Base-by-base conservation (phyloP, 1,140 invertebrate genomes). In the Drosophila guanche region DNA sequence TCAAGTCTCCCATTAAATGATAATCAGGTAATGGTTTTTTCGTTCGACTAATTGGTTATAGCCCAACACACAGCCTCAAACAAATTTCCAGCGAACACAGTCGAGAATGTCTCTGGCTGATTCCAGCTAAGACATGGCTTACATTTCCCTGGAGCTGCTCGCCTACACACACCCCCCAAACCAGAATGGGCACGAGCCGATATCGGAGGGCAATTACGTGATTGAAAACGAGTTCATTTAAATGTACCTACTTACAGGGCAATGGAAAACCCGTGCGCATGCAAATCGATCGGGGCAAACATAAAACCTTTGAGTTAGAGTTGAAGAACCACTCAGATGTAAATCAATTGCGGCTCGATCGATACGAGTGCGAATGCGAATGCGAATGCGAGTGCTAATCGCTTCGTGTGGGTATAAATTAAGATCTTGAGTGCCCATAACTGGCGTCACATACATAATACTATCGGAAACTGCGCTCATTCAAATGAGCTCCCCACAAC, bases 391-490 rank as follows among this genome's bases (percentile, higher is more conserved):
- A 71, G 58, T 58, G 63, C 51, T 51, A 81, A 79, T 58, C 71
- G 71, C 52, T 74, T 57, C 14, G 41, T 12, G 1, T 37, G 33
- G 37, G 29, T 25, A 62, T 72, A 73, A 60, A 72, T 72, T 42
- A 74, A 53, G 60, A 73, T 48, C 40, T 55, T 63, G 58, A 73
- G 59, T 20, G n/a, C 45, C 41, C 23, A 55, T 45, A 51, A 20
- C 40, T 29, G 48, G 43, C 33, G 45, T 33, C 61, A 33, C 27
- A 25, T 20, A 20, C n/a, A 27, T 14, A 29, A 22, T 55, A 51
- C 58, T 42, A 75, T 59, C 40, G 40, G 14, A 75, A 85, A 54
- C 58, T 85, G 70, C 43, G 81, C 68, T 79, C 61, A 67, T 74
- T 75, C 51, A 57, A 79, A 41, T 51, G 5, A 54, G 46, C 29